Evolutionary conservation across 2,797 vertebrate species (phyloP).

Genomic region (Leptodactylus fallax): DNA sequence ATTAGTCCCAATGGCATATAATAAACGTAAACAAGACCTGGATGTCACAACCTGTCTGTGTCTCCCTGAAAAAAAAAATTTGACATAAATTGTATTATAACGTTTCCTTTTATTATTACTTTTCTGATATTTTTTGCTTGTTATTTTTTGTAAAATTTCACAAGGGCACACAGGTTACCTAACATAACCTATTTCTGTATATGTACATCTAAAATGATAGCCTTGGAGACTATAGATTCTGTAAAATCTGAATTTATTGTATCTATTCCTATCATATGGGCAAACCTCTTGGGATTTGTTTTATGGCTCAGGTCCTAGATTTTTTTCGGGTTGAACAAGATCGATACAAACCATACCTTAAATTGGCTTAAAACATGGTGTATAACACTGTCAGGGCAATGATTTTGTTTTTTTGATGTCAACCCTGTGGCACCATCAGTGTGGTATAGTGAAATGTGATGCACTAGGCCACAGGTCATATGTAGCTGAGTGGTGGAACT

Average conservation of each 20-base stretch:
- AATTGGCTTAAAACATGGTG: no score
- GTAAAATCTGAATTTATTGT: background rate
- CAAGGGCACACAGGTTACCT: background rate
- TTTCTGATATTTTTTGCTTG: background rate
- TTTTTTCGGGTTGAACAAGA: no score
- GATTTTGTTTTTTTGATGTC: no score
- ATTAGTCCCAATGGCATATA: slow-evolving; percentile 32
- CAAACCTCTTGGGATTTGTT: no score
- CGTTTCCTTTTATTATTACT: background rate
- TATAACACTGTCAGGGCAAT: no score
- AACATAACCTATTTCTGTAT: background rate
- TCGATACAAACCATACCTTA: no score
- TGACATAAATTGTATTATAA: background rate
- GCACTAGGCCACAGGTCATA: no score
- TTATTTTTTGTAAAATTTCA: background rate
- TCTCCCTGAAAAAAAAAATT: background rate
- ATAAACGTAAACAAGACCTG: slow-evolving; percentile 22
- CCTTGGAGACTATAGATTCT: background rate
- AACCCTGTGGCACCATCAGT: no score
- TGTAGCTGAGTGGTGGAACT: no score
- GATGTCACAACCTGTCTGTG: background rate
- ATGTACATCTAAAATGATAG: background rate
- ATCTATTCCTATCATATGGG: background rate
- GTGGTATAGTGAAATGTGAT: no score
- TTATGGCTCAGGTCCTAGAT: no score